Conservation (phyloP, 2,113 vertebrate species). For the Sceloporus tristichus region DNA sequence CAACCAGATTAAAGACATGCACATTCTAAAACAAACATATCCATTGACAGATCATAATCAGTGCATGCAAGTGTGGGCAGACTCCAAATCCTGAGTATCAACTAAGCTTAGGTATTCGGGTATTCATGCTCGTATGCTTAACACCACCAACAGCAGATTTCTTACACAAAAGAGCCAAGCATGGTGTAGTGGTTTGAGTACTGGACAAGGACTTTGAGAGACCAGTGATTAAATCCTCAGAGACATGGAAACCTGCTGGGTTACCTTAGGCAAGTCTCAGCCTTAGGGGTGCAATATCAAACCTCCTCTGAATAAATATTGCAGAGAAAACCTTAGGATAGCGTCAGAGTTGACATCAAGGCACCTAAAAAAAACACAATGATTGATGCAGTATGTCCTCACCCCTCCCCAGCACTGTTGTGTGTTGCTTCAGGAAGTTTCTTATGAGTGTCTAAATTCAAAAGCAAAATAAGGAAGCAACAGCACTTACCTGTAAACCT, state of each 20-base stretch:
- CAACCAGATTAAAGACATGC: neutral
- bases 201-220: neutral
- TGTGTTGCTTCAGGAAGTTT: neutral
- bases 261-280: no score
- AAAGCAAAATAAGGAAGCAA: neutral
- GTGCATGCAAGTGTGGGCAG: neutral
- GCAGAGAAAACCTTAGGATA: no score
- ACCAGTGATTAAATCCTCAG: no score
- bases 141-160: no score
- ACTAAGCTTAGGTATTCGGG: neutral
- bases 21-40: neutral
- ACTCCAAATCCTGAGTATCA: neutral
- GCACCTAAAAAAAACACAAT: no score
- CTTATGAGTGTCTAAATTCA: neutral
- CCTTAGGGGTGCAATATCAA: no score
- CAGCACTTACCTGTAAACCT: neutral
- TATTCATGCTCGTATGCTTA: neutral
- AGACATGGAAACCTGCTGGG: no score
- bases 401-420: no score
- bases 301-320: no score
- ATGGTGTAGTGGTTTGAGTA: neutral
- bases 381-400: neutral
- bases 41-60: neutral
- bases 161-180: no score
- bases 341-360: no score